phyloP scores from a whole-genome alignment of 2,888 invertebrate genomes.

The Deilephila elpenor region DNA sequence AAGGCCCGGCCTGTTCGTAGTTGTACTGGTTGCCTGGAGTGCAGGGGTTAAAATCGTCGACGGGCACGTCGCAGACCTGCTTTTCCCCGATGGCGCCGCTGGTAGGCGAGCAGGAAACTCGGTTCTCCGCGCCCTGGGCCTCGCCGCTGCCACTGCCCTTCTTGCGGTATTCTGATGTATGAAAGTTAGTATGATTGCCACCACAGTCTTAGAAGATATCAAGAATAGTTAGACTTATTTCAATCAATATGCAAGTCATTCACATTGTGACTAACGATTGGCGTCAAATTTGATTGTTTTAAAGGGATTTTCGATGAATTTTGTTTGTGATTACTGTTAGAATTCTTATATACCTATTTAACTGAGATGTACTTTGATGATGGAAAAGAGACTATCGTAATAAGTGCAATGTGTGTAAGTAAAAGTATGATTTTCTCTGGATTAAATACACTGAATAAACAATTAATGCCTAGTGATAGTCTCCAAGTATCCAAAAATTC shows the following conservation, averaged over 20 bases:
- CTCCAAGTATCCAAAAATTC: neutral
- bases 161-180: conserved; percentile 75
- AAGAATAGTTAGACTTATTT: neutral
- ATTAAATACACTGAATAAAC: too few relatives aligned
- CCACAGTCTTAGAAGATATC: neutral
- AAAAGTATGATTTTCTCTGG: too few relatives aligned
- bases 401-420: too few relatives aligned
- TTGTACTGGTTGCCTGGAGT: conserved; percentile 92
- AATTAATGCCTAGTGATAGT: too few relatives aligned
- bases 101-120: conserved; percentile 87
- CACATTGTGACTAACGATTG: too few relatives aligned
- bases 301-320: too few relatives aligned
- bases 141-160: conserved; percentile 77
- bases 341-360: too few relatives aligned
- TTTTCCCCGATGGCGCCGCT: conserved; percentile 85
- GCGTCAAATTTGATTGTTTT: too few relatives aligned
- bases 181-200: conserved; percentile 4
- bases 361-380: too few relatives aligned
- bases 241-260: neutral
- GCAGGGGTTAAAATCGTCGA: conserved; percentile 90
- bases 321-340: too few relatives aligned
- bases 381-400: too few relatives aligned
- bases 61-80: conserved; percentile 93
- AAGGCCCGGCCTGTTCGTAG: conserved; percentile 94
- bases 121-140: conserved; percentile 83